Evolutionary conservation across 2,797 vertebrate species (phyloP).

Genomic region (Alosa sapidissima): DNA sequence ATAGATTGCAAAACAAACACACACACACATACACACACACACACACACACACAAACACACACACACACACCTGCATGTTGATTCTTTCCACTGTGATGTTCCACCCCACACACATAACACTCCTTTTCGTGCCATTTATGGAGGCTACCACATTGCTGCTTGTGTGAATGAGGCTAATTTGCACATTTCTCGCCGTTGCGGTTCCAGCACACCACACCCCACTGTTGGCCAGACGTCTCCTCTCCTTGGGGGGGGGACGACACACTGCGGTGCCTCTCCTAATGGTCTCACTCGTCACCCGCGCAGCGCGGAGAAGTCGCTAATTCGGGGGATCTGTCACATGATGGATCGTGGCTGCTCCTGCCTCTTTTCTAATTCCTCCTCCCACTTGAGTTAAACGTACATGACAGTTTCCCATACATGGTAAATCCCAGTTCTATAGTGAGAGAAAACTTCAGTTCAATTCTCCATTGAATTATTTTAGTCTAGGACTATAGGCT

Average conservation of each 20-base stretch:
- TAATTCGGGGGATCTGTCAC: constrained; percentile 66
- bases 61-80: background rate
- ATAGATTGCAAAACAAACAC: background rate
- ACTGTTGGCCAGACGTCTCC: constrained; percentile 16
- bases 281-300: background rate
- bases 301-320: constrained; percentile 56
- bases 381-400: too few relatives aligned
- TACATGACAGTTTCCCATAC: too few relatives aligned
- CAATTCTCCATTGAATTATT: too few relatives aligned
- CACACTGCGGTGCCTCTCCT: constrained; percentile 35
- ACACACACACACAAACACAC: background rate
- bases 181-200: constrained; percentile 6
- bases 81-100: background rate
- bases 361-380: too few relatives aligned
- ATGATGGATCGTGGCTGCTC: constrained; percentile 64
- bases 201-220: background rate
- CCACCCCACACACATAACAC: background rate
- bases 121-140: background rate
- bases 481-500: too few relatives aligned
- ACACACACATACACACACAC: constrained; percentile 4
- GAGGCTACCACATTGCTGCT: constrained; percentile 19
- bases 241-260: background rate
- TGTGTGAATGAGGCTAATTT: constrained; percentile 7
- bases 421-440: too few relatives aligned
- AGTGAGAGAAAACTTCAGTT: too few relatives aligned